A percentile compares a stretch with the other conserved stretches of the same genome.
Conservation (phyloP, 1,140 invertebrate genomes). For the Drosophila oshimai region DNA sequence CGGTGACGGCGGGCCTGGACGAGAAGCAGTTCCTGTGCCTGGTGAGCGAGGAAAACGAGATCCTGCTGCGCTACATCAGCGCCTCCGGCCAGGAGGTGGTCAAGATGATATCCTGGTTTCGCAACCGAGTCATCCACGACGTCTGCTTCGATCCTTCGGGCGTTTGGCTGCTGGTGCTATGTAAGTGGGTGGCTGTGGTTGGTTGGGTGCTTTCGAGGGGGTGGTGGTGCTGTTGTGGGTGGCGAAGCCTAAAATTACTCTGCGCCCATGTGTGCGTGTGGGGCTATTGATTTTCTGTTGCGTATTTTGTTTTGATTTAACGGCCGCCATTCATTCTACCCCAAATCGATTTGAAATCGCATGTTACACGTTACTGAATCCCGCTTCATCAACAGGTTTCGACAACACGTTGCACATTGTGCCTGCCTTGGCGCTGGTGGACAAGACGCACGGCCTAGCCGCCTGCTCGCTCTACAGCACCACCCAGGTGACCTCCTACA, state of each 20-base stretch:
- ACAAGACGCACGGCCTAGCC: constrained; percentile 51
- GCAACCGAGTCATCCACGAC: constrained; percentile 85
- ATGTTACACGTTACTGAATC: constrained; percentile 3
- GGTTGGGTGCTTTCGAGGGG: background rate
- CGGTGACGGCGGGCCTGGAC: constrained; percentile 64
- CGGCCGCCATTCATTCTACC: background rate
- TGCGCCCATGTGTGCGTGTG: constrained; percentile 22
- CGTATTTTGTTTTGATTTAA: constrained; percentile 60
- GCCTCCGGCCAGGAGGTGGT: constrained; percentile 82
- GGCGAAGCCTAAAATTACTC: constrained; percentile 59
- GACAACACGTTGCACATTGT: constrained; percentile 82
- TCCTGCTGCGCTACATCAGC: constrained; percentile 82
- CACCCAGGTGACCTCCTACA: constrained; percentile 80
- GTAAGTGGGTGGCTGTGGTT: constrained; percentile 78
- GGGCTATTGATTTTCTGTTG: constrained; percentile 73
- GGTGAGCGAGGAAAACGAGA: constrained; percentile 80
- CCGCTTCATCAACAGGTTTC: constrained; percentile 65
- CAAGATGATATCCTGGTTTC: constrained; percentile 88
- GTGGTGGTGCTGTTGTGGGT: constrained; percentile 9
- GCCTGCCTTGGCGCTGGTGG: constrained; percentile 71
- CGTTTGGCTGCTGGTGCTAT: constrained; percentile 87
- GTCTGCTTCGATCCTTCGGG: constrained; percentile 89
- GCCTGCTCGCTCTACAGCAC: constrained; percentile 58
- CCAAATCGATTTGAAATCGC: constrained; percentile 8
- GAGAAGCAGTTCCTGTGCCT: constrained; percentile 77